Base-by-base conservation (phyloP, 1,140 invertebrate genomes). In the Micrasema longulum region DNA sequence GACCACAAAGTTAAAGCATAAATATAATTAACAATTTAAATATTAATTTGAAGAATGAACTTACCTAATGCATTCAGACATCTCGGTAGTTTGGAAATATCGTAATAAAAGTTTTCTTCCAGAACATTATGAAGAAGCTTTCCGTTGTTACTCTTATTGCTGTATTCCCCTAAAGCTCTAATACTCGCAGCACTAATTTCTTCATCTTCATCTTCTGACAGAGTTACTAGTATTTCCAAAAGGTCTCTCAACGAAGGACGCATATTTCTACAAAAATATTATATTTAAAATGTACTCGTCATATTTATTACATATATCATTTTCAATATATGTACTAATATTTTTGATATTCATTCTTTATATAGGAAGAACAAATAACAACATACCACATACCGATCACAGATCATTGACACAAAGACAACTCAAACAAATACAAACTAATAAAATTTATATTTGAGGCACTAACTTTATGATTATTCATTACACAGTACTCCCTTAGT, bases 51-150 rank as follows among this genome's bases (percentile, higher is more conserved):
- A 63, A 62, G 57, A 11, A 55, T 53, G 12, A n/a, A 36, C 31
- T 71, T 77, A 90, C 89, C 88, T 74, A 88, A 84, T 72, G 85
- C 86, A 79, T 88, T 87, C 45, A 91, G 83, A 50, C 88, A 82
- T 69, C 87, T 80, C 0, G 89, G 89, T 74, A 91, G 76, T 72
- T 82, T 84, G 31, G 80, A 87, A 1, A 90, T 78, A 1, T 86
- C 77, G 22, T 78, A 78, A 71, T 87, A 86, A 76, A 90, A 88
- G 69, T 87, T 88, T 60, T 89, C 87, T 76, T 88, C 85, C 11
- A 90, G 76, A 36, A 82, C 79, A 77, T 90, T 87, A 26, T 88
- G 60, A 1, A 88, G 69, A 4, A 80, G 76, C 63, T 79, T 81
- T 38, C 79, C 81, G 55, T 76, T 72, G 11, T 78, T 18, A n/a